These are phyloP conservation scores for Notolabrus celidotus DNA, from an alignment of 2,797 vertebrate genomes.

Conservation along the genomic window DNA sequence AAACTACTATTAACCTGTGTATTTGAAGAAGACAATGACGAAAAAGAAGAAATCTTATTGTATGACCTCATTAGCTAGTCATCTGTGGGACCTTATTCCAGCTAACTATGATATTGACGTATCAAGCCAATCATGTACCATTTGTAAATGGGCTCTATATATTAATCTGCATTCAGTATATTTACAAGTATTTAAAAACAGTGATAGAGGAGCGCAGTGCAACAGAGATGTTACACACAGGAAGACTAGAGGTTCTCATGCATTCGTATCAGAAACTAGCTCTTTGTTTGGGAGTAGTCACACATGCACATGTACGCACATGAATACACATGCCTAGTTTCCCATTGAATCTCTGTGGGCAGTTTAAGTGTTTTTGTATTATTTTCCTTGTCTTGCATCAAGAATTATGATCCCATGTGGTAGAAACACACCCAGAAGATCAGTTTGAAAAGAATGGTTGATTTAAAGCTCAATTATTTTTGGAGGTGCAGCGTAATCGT, in stretches of 20 bases:
- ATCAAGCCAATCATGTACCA: constrained; percentile 77
- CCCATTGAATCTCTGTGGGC: constrained; percentile 73
- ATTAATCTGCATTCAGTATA: constrained; percentile 79
- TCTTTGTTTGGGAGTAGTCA: constrained; percentile 50
- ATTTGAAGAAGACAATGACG: constrained; percentile 71
- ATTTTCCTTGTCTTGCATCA: constrained; percentile 87
- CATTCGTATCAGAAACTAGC: constrained; percentile 52
- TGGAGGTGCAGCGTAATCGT: constrained; percentile 44
- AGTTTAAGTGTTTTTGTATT: constrained; percentile 74
- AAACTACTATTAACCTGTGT: constrained; percentile 69
- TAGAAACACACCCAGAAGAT: constrained; percentile 59
- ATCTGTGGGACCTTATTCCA: constrained; percentile 75
- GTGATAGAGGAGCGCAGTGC: constrained; percentile 37
- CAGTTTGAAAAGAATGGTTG: constrained; percentile 36
- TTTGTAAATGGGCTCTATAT: constrained; percentile 78
- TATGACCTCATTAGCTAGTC: constrained; percentile 75
- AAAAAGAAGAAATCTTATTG: constrained; percentile 54
- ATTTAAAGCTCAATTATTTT: constrained; percentile 49
- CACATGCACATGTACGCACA: constrained; percentile 21
- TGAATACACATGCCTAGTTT: constrained; percentile 49
- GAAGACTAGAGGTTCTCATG: constrained; percentile 42
- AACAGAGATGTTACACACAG: constrained; percentile 48
- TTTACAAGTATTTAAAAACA: constrained; percentile 75
- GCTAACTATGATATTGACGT: constrained; percentile 77
- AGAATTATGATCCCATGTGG: constrained; percentile 79